Base-by-base conservation (phyloP, 1,140 invertebrate genomes). In the Callitettix versicolor region DNA sequence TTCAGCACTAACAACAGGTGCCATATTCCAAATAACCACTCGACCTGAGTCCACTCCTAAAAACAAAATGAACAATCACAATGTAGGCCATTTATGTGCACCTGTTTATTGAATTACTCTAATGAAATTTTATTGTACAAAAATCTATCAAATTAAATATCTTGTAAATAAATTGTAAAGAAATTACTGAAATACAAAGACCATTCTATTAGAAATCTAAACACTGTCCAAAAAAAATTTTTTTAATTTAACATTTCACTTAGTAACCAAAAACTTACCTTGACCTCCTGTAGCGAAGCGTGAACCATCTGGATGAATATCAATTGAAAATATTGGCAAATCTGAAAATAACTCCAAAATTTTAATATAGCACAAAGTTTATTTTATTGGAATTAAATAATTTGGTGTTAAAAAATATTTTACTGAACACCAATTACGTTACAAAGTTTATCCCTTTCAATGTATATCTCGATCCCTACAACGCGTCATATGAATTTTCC, bases 11-110 rank as follows among this genome's bases (percentile, higher is more conserved):
- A 88, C 68, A 44, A 98, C 81, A 15, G 95, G 87, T 60, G 82
- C 82, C 71, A 98, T 80, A 70, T 94, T 98, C 95, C 95, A 98
- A 56, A 98, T 92, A 21, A 92, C 87, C 46, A 98, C 85, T 50
- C 86, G 70, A 0, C 90, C 89, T 12, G 85, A 88, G 71, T 90
- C 86, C 42, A 81, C 85, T 24, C 76, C 76, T 79, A 44, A n/a
- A 61, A 56, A 57, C 34, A 62, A 60, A 30, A 65, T 48, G 54
- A 30, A 44, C n/a, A n/a, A n/a, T 52, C 38, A 49, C 49, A 57
- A 34, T n/a, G n/a, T n/a, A n/a, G 21, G 41, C n/a, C n/a, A n/a
- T n/a, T n/a, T n/a, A n/a, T n/a, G n/a, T n/a, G n/a, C n/a, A n/a
- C n/a, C n/a, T n/a, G n/a, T 38, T 47, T 3, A 5, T 47, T 18